Percentiles rank a stretch among this genome's conserved stretches.
These are phyloP conservation scores for Hydrolagus affinis DNA, from an alignment of 2,113 vertebrate genomes.

Conservation along the genomic window DNA sequence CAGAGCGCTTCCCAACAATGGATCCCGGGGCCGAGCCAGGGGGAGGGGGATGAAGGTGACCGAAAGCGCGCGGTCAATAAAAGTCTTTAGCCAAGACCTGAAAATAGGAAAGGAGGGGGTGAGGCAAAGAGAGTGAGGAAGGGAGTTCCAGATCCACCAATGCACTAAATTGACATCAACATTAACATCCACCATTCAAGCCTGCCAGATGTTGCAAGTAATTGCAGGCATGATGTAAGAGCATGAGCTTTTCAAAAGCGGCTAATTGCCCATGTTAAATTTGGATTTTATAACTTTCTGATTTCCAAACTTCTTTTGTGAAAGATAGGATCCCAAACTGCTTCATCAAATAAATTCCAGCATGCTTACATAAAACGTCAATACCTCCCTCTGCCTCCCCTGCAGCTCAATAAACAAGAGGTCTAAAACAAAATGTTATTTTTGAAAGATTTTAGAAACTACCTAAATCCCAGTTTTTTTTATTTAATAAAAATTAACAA, in stretches of 20 bases:
- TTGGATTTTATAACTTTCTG: not conserved
- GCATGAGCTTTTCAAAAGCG: not conserved
- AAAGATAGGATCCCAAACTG: not conserved
- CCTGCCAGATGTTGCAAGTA: not conserved
- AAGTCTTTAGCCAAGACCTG: too few species aligned
- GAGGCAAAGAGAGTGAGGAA: too few species aligned
- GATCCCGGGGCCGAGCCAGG: too few species aligned
- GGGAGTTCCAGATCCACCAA: too few species aligned
- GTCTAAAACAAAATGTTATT: not conserved
- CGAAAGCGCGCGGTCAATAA: too few species aligned
- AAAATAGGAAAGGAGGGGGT: too few species aligned
- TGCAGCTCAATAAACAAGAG: not conserved
- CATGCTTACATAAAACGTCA: not conserved
- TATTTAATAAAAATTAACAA: too few species aligned
- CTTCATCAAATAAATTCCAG: not conserved
- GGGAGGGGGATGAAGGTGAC: too few species aligned
- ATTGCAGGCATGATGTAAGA: not conserved
- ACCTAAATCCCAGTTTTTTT: not conserved
- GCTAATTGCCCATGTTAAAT: not conserved
- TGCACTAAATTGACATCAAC: not conserved
- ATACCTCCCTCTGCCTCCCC: not conserved
- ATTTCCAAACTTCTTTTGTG: not conserved
- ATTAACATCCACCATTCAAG: not conserved
- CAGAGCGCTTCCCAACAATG: too few species aligned
- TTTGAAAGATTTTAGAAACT: too few species aligned